phyloP scores from a whole-genome alignment of 2,113 vertebrate species.

The Struthidea cinerea region DNA sequence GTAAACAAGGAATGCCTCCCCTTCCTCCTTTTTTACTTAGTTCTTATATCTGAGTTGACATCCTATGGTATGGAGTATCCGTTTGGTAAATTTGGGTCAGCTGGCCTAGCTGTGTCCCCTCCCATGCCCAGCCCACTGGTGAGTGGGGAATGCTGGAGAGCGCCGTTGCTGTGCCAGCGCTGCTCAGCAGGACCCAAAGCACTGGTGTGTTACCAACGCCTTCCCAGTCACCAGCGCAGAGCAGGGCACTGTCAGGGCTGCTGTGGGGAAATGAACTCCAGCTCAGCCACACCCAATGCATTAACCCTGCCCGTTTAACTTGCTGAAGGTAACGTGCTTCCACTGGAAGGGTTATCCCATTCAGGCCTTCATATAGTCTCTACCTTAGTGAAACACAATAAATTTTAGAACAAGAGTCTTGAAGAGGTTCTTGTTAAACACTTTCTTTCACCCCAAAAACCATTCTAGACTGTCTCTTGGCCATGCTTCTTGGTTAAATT shows the following conservation, averaged over 20 bases:
- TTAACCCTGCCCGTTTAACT: neutral
- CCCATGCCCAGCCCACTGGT: neutral
- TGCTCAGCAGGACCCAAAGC: neutral
- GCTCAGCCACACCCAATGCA: neutral
- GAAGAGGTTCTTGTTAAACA: neutral
- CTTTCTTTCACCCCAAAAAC: neutral
- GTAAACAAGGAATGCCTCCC: neutral
- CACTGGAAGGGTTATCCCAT: neutral
- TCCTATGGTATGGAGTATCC: too few relatives aligned
- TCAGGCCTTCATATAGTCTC: neutral
- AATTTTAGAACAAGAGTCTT: neutral
- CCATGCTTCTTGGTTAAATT: neutral
- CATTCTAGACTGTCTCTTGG: neutral
- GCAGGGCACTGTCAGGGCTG: neutral
- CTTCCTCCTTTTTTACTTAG: neutral
- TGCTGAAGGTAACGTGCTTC: neutral
- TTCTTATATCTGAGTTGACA: neutral
- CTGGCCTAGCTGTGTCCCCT: neutral
- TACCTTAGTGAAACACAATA: neutral
- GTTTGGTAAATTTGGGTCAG: neutral
- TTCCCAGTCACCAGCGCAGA: neutral
- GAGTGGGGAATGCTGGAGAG: neutral
- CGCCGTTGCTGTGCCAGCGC: neutral
- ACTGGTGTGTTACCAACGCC: too few relatives aligned
- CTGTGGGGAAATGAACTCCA: neutral